A percentile compares a stretch with the other conserved stretches of the same genome.
phyloP scores from a whole-genome alignment of 1,140 invertebrate genomes.

The Cryptotermes secundus region DNA sequence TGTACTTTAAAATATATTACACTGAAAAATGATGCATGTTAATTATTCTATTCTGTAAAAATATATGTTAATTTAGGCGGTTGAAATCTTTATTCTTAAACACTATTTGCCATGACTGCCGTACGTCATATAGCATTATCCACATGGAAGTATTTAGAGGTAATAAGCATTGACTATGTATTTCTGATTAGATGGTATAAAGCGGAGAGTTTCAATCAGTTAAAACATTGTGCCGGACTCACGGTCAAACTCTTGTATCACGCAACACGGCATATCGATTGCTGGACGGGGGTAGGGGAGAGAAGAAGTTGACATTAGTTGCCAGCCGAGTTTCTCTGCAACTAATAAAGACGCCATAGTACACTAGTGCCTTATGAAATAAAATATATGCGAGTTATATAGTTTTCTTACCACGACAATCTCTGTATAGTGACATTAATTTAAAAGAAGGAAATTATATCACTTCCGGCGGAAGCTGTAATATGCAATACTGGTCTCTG shows the following conservation, averaged over 20 bases:
- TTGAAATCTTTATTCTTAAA: not conserved
- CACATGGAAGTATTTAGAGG: not conserved
- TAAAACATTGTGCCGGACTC: not conserved
- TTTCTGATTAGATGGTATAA: not conserved
- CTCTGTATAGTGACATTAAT: not conserved
- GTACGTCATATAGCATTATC: too few species aligned
- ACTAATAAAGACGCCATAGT: not conserved
- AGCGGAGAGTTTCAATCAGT: not conserved
- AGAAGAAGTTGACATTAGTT: not conserved
- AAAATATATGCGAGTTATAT: not conserved
- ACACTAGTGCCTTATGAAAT: not conserved
- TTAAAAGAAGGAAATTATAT: slow-evolving; percentile 15
- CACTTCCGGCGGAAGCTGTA: not conserved
- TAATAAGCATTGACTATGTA: not conserved
- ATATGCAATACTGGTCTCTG: not conserved
- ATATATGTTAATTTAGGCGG: not conserved
- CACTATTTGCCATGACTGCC: not conserved
- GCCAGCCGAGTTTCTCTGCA: not conserved
- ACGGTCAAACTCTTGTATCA: not conserved
- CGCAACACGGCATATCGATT: not conserved
- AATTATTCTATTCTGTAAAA: too few species aligned
- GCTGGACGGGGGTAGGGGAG: too few species aligned
- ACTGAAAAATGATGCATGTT: too few species aligned
- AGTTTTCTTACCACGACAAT: not conserved
- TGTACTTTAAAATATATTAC: too few species aligned